Evolutionary conservation across 2,113 vertebrate genomes (phyloP).

Genomic region (Ochotona princeps): DNA sequence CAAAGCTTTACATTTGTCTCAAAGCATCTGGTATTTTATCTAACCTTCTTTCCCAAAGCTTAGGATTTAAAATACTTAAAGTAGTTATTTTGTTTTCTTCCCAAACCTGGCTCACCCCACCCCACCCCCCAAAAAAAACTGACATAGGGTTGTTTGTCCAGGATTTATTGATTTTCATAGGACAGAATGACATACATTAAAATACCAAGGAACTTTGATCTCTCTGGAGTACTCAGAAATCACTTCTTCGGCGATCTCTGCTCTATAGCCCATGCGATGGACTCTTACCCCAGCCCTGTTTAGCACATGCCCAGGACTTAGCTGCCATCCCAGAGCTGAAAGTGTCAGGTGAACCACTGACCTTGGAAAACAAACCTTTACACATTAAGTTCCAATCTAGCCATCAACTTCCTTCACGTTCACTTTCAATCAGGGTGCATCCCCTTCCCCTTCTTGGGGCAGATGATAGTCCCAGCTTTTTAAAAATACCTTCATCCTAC

Average conservation of each 20-base stretch:
- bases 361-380: conserved; percentile 20
- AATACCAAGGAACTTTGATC: conserved; percentile 32
- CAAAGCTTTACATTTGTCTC: conserved; percentile 54
- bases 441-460: not conserved
- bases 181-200: not conserved
- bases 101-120: not conserved
- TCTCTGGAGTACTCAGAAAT: conserved; percentile 27
- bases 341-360: conserved; percentile 24
- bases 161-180: conserved; percentile 38
- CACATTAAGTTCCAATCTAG: not conserved
- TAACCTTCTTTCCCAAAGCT: conserved; percentile 26
- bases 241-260: not conserved
- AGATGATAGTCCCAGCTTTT: conserved; percentile 12
- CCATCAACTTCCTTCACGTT: conserved; percentile 51
- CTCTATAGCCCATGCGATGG: not conserved
- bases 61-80: conserved; percentile 25
- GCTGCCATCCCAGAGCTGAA: conserved; percentile 24
- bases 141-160: not conserved
- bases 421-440: not conserved
- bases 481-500: not conserved
- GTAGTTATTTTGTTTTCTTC: not conserved
- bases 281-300: not conserved
- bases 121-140: not conserved
- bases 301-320: not conserved
- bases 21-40: not conserved